phyloP scores from a whole-genome alignment of 2,888 invertebrate genomes.

The Acronicta leporina region DNA sequence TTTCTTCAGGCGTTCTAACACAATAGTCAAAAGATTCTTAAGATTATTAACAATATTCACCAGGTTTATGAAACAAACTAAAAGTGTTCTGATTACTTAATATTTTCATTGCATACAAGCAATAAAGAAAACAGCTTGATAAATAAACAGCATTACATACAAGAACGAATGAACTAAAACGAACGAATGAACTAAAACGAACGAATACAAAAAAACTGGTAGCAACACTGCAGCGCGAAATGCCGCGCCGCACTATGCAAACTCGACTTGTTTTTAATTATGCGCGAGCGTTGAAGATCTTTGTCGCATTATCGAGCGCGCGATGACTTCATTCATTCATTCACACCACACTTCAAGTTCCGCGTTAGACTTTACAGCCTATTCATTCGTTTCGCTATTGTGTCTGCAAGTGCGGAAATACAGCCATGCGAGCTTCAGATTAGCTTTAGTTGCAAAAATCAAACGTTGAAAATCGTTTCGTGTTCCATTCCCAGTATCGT shows the following conservation, averaged over 20 bases:
- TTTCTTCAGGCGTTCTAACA: constrained; percentile 12
- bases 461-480: constrained; percentile 43
- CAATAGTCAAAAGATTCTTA: too few relatives aligned
- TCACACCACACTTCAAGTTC: constrained; percentile 47
- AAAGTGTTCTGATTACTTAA: too few relatives aligned
- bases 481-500: constrained; percentile 12
- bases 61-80: too few relatives aligned
- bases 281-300: constrained; percentile 61
- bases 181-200: constrained; percentile 1
- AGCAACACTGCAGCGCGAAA: constrained; percentile 20
- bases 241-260: constrained; percentile 4
- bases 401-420: constrained; percentile 28
- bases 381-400: constrained; percentile 46
- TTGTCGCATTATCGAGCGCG: constrained; percentile 70
- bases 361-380: constrained; percentile 38
- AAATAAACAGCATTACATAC: neutral
- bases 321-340: constrained; percentile 61
- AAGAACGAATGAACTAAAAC: neutral
- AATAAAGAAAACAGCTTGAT: neutral
- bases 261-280: constrained; percentile 62
- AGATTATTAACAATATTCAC: too few relatives aligned
- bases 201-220: constrained; percentile 14
- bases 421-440: constrained; percentile 13
- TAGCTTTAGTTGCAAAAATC: constrained; percentile 30
- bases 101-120: neutral